Percentiles rank a stretch among this genome's conserved stretches.
These are phyloP conservation scores for Drosophila demipolita DNA, from an alignment of 2,888 invertebrate species.

Conservation along the genomic window DNA sequence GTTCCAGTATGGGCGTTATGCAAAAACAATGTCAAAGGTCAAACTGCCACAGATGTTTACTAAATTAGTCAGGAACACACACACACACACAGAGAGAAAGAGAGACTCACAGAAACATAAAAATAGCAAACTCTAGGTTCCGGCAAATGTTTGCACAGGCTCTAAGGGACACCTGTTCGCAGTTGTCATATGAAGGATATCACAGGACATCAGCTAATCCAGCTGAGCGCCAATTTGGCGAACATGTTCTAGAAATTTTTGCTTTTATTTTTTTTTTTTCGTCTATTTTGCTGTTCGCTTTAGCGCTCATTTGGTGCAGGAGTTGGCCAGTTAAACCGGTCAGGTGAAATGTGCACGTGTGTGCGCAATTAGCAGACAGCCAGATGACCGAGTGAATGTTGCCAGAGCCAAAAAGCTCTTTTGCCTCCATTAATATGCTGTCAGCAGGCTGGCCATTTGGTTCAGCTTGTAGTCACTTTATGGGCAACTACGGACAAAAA, in stretches of 20 bases:
- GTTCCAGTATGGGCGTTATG: slow-evolving; percentile 33
- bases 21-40: slow-evolving; percentile 63
- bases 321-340: slow-evolving; percentile 26
- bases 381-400: slow-evolving; percentile 10
- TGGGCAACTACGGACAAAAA: slow-evolving; percentile 2
- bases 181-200: slow-evolving; percentile 54
- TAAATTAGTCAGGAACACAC: slow-evolving; percentile 47
- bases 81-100: not conserved
- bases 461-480: slow-evolving; percentile 31
- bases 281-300: slow-evolving; percentile 27
- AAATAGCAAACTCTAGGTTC: slow-evolving; percentile 40
- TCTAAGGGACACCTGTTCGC: slow-evolving; percentile 63
- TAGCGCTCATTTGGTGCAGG: slow-evolving; percentile 47
- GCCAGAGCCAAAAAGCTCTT: slow-evolving; percentile 32
- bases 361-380: slow-evolving; percentile 62
- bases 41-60: slow-evolving; percentile 59
- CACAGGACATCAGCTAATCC: slow-evolving; percentile 64
- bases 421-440: slow-evolving; percentile 60
- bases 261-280: not conserved
- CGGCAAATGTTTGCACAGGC: slow-evolving; percentile 54
- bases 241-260: slow-evolving; percentile 53
- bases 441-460: slow-evolving; percentile 21
- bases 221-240: slow-evolving; percentile 68
- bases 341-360: slow-evolving; percentile 23
- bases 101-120: slow-evolving; percentile 14